These are phyloP conservation scores for Trematomus bernacchii DNA, from an alignment of 2,797 vertebrate species.

Conservation along the genomic window DNA sequence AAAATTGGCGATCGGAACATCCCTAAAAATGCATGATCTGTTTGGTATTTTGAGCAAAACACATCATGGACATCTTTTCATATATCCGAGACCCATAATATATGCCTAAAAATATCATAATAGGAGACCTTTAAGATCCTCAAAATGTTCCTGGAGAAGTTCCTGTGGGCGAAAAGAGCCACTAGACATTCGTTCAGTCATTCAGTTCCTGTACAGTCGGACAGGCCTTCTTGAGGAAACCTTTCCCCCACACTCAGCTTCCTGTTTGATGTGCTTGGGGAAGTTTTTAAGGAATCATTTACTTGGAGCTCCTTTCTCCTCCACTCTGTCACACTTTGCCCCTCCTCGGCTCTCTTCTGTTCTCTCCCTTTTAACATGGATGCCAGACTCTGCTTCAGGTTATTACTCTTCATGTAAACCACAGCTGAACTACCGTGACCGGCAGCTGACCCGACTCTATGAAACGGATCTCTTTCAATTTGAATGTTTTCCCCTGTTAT, in stretches of 20 bases:
- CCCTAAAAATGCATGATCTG: no score
- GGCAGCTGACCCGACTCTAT: conserved; percentile 21
- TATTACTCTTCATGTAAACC: conserved; percentile 55
- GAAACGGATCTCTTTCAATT: conserved; percentile 44
- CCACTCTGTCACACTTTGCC: conserved; percentile 47
- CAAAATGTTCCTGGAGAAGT: conserved; percentile 19
- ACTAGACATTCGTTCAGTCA: conserved; percentile 38
- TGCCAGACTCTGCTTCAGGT: conserved; percentile 43
- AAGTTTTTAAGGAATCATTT: conserved; percentile 73
- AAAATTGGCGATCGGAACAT: no score
- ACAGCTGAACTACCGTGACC: conserved; percentile 21
- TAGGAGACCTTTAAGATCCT: no score
- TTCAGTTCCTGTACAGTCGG: conserved; percentile 43
- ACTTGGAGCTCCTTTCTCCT: conserved; percentile 44
- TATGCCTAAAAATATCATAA: no score
- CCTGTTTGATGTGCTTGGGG: conserved; percentile 55
- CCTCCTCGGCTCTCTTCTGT: conserved; percentile 22
- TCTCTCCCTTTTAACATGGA: conserved; percentile 29
- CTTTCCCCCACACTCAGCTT: conserved; percentile 49
- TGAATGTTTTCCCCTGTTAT: conserved; percentile 25
- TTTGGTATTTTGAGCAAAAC: no score
- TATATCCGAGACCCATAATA: no score
- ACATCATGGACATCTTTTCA: no score
- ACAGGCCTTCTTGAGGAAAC: conserved; percentile 26
- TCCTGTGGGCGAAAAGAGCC: background rate